Base-by-base conservation (phyloP, 2,888 invertebrate species). In the Strigamia crassipes region DNA sequence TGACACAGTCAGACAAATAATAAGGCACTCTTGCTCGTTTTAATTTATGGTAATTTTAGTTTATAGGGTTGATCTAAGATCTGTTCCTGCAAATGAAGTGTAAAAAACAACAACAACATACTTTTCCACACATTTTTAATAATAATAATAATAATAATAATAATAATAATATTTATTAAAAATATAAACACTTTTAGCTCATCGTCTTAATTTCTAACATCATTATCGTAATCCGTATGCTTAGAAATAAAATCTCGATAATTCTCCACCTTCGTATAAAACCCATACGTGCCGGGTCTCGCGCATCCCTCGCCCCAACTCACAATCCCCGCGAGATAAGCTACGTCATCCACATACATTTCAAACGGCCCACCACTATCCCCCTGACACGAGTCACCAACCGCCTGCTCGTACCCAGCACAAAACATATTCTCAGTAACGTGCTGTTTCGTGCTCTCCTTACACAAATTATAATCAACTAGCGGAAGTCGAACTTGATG, bases 291-390 rank as follows among this genome's bases (percentile, higher is more conserved):
- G 13, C 84, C 84, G 5, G 82, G 83, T 31, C 85, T 83, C 10
- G 85, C 85, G 61, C 86, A 86, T 4, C 86, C 86, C 82, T 85
- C 85, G 9, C 86, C 86, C 86, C 86, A 86, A 12, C 85, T 85
- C 15, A 86, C 86, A 10, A 86, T 83, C 1, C 86, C 86, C 1
- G 85, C 79, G 6, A 86, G 79, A 56, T 85, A 84, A 83, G 84
- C 84, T 21, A 83, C 83, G 10, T 83, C 83, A 9, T 83, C 80
- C 3, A 83, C 84, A 10, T 84, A 84, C 18, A 85, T 82, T 31
- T 83, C 83, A 78, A 85, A 86, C 18, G 86, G 85, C 13, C 86
- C 86, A 15, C 86, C 86, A 79, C 84, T 84, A 78, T 86, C 86
- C 9, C 86, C 86, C 81, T 86, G 85, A 66, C 86, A 86, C 9